These are phyloP conservation scores for Myathropa florea DNA, from an alignment of 2,888 invertebrate genomes.

Conservation along the genomic window DNA sequence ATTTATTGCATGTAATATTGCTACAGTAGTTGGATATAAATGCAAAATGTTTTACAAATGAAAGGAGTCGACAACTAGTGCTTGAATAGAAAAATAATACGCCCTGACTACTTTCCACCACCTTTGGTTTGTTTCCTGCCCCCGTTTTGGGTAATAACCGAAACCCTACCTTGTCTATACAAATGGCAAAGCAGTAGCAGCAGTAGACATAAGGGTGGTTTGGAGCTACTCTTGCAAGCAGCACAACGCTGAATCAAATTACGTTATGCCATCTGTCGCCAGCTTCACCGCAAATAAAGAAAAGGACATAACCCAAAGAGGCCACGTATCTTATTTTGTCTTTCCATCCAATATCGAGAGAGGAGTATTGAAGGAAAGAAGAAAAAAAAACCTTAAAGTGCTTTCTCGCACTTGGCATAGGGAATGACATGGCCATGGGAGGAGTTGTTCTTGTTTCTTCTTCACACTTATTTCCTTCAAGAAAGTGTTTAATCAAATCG, in stretches of 20 bases:
- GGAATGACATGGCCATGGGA: conserved; percentile 34
- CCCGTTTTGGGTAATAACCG: conserved; percentile 34
- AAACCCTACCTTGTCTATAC: conserved; percentile 43
- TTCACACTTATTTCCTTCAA: conserved; percentile 8
- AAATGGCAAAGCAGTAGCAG: not conserved
- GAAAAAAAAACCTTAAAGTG: conserved; percentile 52
- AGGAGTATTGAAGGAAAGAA: conserved; percentile 22
- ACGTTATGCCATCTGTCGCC: conserved; percentile 69
- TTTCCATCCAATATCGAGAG: conserved; percentile 57
- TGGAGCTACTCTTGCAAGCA: conserved; percentile 23
- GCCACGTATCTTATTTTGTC: conserved; percentile 69
- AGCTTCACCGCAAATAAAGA: conserved; percentile 69
- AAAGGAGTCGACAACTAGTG: conserved; percentile 39
- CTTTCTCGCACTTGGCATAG: conserved; percentile 58
- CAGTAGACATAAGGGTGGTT: conserved; percentile 26
- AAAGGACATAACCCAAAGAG: conserved; percentile 66
- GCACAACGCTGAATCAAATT: conserved; percentile 64
- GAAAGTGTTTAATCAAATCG: conserved; percentile 62
- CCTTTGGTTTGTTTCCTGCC: not conserved
- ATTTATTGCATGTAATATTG: conserved; percentile 62
- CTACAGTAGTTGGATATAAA: conserved; percentile 65
- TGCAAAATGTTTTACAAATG: conserved; percentile 62
- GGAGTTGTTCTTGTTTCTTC: not conserved
- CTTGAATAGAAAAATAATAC: not conserved
- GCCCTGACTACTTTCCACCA: not conserved